Percentiles rank a stretch among this genome's conserved stretches.
Evolutionary conservation across 2,888 invertebrate genomes (phyloP).

Genomic region (Parnassius mnemosyne): DNA sequence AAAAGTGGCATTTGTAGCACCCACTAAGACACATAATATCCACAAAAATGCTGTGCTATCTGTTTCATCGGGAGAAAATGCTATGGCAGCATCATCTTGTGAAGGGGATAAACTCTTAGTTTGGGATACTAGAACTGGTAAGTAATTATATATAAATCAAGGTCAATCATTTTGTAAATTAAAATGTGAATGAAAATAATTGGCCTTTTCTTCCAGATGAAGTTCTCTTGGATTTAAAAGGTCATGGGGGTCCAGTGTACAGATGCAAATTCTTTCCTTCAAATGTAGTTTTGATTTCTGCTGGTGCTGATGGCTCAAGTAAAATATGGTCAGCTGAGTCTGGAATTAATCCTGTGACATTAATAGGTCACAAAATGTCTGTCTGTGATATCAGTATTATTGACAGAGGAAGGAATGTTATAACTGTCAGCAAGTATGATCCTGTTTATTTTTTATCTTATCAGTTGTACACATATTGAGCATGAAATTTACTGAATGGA

Average conservation of each 20-base stretch:
- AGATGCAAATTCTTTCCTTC: slow-evolving; percentile 86
- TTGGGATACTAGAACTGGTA: slow-evolving; percentile 83
- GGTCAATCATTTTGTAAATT: not conserved
- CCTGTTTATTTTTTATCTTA: slow-evolving; percentile 2
- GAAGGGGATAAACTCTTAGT: slow-evolving; percentile 80
- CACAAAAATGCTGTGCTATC: slow-evolving; percentile 76
- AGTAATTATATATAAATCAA: slow-evolving; percentile 27
- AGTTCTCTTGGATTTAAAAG: slow-evolving; percentile 72
- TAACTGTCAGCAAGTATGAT: slow-evolving; percentile 83
- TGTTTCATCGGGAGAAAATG: slow-evolving; percentile 81
- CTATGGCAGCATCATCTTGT: slow-evolving; percentile 82
- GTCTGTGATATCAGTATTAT: slow-evolving; percentile 82
- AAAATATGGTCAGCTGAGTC: slow-evolving; percentile 86
- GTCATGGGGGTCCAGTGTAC: slow-evolving; percentile 85
- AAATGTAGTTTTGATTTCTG: slow-evolving; percentile 83
- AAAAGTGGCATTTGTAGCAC: slow-evolving; percentile 74
- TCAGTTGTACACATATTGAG: too few relatives aligned
- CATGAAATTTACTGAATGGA: too few relatives aligned
- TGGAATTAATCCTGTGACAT: slow-evolving; percentile 83
- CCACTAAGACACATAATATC: slow-evolving; percentile 69
- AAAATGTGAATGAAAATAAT: slow-evolving; percentile 24
- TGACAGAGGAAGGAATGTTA: slow-evolving; percentile 84
- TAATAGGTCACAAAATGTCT: slow-evolving; percentile 84
- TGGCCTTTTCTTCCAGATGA: slow-evolving; percentile 63
- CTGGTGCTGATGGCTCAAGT: slow-evolving; percentile 84